Evolutionary conservation across 2,888 invertebrate species (phyloP).

Genomic region (Epinotia brunnichana): DNA sequence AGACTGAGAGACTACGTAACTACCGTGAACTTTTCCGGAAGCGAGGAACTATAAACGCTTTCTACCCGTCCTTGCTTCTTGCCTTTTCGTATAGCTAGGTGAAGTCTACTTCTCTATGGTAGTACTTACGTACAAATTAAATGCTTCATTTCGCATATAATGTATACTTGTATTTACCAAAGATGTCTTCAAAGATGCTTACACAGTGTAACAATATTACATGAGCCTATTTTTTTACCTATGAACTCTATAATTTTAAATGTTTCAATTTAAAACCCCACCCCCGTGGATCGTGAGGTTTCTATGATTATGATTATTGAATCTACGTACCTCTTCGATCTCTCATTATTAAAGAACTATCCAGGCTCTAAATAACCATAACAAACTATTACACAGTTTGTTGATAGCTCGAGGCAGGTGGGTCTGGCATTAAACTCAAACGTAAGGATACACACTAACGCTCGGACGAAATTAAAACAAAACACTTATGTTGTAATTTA

Average conservation of each 20-base stretch:
- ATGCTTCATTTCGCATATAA: constrained; percentile 29
- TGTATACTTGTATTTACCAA: constrained; percentile 28
- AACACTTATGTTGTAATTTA: constrained; percentile 55
- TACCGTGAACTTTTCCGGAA: constrained; percentile 77
- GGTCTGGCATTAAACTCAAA: constrained; percentile 1
- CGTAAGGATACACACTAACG: constrained; percentile 1
- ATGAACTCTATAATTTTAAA: constrained; percentile 20
- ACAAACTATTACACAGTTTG: constrained; percentile 6
- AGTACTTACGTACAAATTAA: constrained; percentile 35
- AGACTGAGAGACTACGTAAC: constrained; percentile 82
- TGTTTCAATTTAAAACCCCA: background rate
- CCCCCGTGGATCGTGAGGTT: background rate
- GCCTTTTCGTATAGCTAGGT: constrained; percentile 82
- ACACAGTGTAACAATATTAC: constrained; percentile 14
- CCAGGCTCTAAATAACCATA: background rate
- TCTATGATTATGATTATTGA: too few species aligned
- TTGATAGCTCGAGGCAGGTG: background rate
- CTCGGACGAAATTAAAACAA: constrained; percentile 49
- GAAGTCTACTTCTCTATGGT: constrained; percentile 69
- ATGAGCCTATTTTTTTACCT: constrained; percentile 19
- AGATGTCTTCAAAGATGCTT: constrained; percentile 36
- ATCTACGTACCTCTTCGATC: background rate
- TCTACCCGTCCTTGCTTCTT: constrained; percentile 83
- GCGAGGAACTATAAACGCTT: constrained; percentile 79
- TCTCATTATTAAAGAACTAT: background rate